Base-by-base conservation (phyloP, 92 coral and sea anemone species). In the Micromussa lordhowensis region DNA sequence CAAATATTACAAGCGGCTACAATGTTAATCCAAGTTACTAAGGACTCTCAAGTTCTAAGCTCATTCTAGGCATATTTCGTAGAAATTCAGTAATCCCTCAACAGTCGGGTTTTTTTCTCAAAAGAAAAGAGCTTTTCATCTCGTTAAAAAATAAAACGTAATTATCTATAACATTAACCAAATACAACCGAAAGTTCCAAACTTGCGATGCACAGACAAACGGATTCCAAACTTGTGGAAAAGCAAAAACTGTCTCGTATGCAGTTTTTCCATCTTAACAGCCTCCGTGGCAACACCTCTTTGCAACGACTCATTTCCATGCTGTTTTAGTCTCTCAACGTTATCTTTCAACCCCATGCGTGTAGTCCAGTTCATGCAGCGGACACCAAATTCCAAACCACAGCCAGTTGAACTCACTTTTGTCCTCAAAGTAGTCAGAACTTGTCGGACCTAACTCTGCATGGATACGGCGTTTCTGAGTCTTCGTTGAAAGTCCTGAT, bases 401-500 rank as follows among this genome's bases (percentile, higher is more conserved):
- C 3, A 84, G 38, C 88, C 88, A 55, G 34, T 75, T 55, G 21
- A 70, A 5, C 66, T 74, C 59, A 75, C 73, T 73, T 29, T 55
- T 73, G 58, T 84, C 72, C 3, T 59, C 48, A 53, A 57, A 44
- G 58, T 55, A 22, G 35, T 66, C 87, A 71, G 53, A n/a, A 51
- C 18, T 18, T 30, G 34, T 19, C n/a, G n/a, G 18, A 4, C 14
- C 57, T 80, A 87, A 38, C 59, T 80, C 85, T 87, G 86, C 58
- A 79, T 48, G 12, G 90, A 91, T 12, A 98, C 98, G 26, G 99
- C 98, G 28, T 92, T 89, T 76, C 98, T 87, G 49, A 98, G 90
- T 48, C 99, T 82, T 31, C 98, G 86, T 86, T 98, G 99, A 86
- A 98, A 98, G 92, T 98, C 99, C 77, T 94, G 98, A 75, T 96